Conservation (phyloP, 2,113 vertebrate species). For the Bos indicus region DNA sequence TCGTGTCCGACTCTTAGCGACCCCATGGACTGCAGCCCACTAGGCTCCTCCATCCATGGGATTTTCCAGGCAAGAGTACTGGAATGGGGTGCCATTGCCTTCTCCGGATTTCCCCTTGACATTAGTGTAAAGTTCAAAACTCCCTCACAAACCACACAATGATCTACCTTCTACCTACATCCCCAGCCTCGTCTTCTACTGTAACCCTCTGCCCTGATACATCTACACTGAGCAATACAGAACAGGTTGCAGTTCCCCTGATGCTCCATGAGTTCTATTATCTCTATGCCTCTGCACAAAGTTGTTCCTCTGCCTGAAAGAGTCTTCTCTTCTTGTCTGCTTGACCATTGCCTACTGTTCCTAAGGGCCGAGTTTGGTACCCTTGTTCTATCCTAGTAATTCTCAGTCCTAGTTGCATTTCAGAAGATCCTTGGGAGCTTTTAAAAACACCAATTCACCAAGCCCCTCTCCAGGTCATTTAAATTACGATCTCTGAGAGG, state of each 20-base stretch:
- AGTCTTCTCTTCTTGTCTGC: neutral
- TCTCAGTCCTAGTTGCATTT: neutral
- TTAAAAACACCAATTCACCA: slow-evolving; percentile 2
- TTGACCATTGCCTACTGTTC: neutral
- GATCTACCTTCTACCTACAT: neutral
- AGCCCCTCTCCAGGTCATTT: neutral
- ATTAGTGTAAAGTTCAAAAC: slow-evolving; percentile 3
- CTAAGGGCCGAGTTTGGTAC: slow-evolving; percentile 13
- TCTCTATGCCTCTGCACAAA: neutral
- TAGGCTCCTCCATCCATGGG: too few relatives aligned
- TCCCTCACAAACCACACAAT: neutral
- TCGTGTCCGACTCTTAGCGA: too few relatives aligned
- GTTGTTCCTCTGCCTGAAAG: neutral
- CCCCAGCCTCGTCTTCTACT: neutral
- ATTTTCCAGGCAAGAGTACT: too few relatives aligned
- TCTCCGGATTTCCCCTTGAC: neutral
- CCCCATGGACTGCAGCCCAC: too few relatives aligned
- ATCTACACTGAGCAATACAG: neutral
- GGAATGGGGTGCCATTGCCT: too few relatives aligned
- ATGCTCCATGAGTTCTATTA: neutral
- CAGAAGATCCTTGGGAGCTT: neutral
- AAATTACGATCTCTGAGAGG: neutral
- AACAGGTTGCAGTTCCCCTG: neutral
- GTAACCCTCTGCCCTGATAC: neutral
- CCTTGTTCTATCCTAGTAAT: neutral